Conservation (phyloP, 1,140 invertebrate genomes). For the Oreohelix idahoensis region DNA sequence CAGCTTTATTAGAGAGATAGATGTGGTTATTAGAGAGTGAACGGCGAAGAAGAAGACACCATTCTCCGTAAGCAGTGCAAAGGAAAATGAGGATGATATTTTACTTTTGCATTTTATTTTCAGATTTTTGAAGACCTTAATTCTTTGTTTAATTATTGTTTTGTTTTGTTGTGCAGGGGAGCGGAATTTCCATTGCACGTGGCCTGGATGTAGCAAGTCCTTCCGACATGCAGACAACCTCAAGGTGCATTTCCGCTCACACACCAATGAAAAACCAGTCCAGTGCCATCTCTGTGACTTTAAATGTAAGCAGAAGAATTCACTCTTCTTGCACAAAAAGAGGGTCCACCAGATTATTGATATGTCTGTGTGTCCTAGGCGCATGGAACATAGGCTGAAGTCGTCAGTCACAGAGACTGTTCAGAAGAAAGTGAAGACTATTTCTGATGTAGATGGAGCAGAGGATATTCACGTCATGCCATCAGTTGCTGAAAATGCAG, state of each 20-base stretch:
- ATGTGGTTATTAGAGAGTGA: no score
- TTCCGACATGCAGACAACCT: conserved; percentile 73
- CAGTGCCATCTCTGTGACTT: conserved; percentile 79
- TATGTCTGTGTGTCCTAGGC: background rate
- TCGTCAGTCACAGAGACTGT: background rate
- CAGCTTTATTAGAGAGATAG: no score
- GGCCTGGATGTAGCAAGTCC: conserved; percentile 64
- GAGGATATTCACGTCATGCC: background rate
- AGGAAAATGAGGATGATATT: no score
- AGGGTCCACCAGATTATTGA: conserved; percentile 50
- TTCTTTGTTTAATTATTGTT: background rate
- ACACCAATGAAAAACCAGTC: conserved; percentile 88
- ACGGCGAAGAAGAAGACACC: no score
- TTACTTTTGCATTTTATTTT: no score
- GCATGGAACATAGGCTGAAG: background rate
- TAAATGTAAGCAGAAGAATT: conserved; percentile 65
- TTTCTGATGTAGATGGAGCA: background rate
- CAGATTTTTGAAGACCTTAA: background rate
- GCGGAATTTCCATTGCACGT: conserved; percentile 64
- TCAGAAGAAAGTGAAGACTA: background rate
- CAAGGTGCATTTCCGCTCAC: conserved; percentile 85
- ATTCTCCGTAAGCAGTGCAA: no score
- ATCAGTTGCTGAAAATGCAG: background rate
- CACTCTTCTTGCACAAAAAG: conserved; percentile 63
- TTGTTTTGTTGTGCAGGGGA: conserved; percentile 52